Evolutionary conservation across 2,797 vertebrate species (phyloP).

Genomic region (Caiman crocodilus): DNA sequence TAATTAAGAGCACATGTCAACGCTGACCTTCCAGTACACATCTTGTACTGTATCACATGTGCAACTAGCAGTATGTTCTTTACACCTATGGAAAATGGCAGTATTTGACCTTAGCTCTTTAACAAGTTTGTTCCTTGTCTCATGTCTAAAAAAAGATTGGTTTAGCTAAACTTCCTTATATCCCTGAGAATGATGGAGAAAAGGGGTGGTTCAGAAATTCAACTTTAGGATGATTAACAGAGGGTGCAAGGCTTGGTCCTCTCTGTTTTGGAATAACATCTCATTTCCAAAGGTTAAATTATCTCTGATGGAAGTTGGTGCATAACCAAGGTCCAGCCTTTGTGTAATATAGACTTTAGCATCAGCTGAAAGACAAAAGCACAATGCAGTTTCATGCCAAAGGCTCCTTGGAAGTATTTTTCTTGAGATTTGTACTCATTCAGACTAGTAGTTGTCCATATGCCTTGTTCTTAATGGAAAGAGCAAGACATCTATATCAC

Average conservation of each 20-base stretch:
- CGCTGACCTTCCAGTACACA: background rate
- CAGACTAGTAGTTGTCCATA: background rate
- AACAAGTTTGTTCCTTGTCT: background rate
- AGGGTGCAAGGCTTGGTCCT: background rate
- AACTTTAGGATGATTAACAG: background rate
- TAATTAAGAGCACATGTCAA: slow-evolving; percentile 4
- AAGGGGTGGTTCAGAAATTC: background rate
- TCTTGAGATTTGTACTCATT: background rate
- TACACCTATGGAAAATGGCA: background rate
- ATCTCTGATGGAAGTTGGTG: background rate
- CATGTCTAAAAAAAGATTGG: background rate
- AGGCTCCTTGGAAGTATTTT: background rate
- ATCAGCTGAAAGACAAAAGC: too few relatives aligned
- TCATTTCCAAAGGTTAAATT: slow-evolving; percentile 15
- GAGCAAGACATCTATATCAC: background rate
- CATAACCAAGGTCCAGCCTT: background rate
- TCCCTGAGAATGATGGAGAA: background rate
- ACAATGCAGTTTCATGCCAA: too few relatives aligned
- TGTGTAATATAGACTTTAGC: background rate
- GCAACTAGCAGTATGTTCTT: background rate
- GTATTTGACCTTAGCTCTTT: background rate
- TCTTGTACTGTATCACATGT: background rate
- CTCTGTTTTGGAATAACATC: slow-evolving; percentile 10
- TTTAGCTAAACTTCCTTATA: background rate
- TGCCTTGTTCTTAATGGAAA: background rate